Evolutionary conservation across 2,113 vertebrate species (phyloP).

Genomic region (Cryptomyrus ogoouensis): DNA sequence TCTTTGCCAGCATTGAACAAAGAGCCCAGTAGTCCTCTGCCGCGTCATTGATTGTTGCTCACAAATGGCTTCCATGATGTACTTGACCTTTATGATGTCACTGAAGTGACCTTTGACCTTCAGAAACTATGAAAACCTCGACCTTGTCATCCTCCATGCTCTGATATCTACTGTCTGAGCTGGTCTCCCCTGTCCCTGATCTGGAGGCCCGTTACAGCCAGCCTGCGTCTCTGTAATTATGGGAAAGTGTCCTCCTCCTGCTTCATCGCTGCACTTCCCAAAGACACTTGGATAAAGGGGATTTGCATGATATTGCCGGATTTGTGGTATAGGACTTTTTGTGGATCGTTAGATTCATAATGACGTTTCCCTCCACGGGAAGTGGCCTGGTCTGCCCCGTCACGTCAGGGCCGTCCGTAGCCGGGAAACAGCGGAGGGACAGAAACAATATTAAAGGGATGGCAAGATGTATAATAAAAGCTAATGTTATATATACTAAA

Average conservation of each 20-base stretch:
- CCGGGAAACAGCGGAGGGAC: background rate
- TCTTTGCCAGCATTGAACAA: background rate
- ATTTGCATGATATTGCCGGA: background rate
- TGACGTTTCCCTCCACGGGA: background rate
- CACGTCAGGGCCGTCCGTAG: background rate
- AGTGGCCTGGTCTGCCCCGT: no score
- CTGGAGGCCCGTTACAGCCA: background rate
- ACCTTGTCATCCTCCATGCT: slow-evolving; percentile 51
- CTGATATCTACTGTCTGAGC: slow-evolving; percentile 16
- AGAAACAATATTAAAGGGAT: background rate
- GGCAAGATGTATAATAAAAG: background rate
- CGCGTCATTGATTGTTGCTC: slow-evolving; percentile 43
- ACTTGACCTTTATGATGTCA: slow-evolving; percentile 63
- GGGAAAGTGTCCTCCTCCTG: background rate
- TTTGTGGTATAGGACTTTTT: background rate
- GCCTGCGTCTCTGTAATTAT: background rate
- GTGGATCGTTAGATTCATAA: background rate
- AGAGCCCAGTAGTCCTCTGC: background rate
- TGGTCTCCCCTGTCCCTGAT: background rate
- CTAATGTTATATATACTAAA: background rate
- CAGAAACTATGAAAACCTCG: slow-evolving; percentile 44
- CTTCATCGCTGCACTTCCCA: background rate
- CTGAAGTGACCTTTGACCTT: slow-evolving; percentile 55
- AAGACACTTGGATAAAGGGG: background rate
- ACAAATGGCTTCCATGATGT: slow-evolving; percentile 49